Evolutionary conservation across 2,797 vertebrate species (phyloP), one percentile per base, ranked within the genome.

Genomic region (Acrossocheilus wenchowensis): DNA sequence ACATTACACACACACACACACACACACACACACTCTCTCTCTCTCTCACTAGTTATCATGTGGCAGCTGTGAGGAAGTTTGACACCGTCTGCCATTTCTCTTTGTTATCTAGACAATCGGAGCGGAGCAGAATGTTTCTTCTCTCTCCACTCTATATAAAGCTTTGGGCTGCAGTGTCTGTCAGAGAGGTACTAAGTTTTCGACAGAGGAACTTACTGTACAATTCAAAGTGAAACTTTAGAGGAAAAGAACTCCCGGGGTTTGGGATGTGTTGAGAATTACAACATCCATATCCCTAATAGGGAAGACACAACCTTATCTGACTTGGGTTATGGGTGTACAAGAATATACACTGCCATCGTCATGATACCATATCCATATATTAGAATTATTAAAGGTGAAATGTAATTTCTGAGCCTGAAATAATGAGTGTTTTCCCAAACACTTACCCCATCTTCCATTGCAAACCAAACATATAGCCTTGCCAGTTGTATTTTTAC

Each of bases 11-110:
- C 64, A 78, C 62, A 0, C 30, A 72, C 48, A 57, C 68, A 57
- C 48, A 57, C 72, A 62, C 69, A 45, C 68, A 60, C 75, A 86
- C 30, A 30, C 30, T 1, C 71, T n/a, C 41, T 48, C 81, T 48
- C 30, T 1, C 30, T 30, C 71, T n/a, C 41, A 60, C 81, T 48
- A 73, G 77, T 73, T 83, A 81, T 87, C 54, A 73, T 83, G 74
- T 64, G 86, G 66, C 87, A 87, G 60, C 62, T 87, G 87, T 81
- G 43, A 48, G 73, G 41, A 60, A 82, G 71, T 88, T 78, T 85
- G 87, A 88, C 79, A 88, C 62, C 3, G 30, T 69, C 83, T 78
- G 87, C 81, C 87, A 85, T 82, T 81, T 82, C 87, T 78, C 87
- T 85, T 88, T 82, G 72, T 82, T 85, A 88, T 82, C 83, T 64